These are phyloP conservation scores for Nyctibius bracteatus DNA, from an alignment of 2,113 vertebrate species.

Conservation along the genomic window DNA sequence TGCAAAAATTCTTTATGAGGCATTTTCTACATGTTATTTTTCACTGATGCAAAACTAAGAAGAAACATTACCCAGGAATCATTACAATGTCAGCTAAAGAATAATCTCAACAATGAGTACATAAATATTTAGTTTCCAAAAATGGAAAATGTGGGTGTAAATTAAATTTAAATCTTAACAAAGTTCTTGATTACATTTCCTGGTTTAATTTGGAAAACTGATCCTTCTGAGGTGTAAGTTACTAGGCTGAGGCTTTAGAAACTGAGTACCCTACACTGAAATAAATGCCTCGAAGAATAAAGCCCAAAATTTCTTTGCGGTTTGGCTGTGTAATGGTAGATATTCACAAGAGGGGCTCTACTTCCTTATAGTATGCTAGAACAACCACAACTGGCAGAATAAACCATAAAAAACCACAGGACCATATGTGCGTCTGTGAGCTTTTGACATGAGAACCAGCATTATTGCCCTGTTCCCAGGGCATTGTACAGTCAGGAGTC, in stretches of 20 bases:
- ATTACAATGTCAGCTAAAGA: background rate
- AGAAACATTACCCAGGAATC: background rate
- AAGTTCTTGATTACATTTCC: background rate
- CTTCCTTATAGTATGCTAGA: conserved; percentile 26
- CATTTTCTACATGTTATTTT: background rate
- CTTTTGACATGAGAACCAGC: conserved; percentile 31
- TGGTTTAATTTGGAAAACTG: background rate
- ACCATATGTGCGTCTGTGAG: conserved; percentile 4
- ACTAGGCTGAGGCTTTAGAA: background rate
- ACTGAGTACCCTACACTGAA: background rate
- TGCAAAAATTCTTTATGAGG: background rate
- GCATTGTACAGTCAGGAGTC: background rate
- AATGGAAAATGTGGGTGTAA: background rate
- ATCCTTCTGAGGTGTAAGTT: background rate
- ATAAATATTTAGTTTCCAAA: background rate
- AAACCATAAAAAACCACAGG: background rate
- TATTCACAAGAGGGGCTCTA: background rate
- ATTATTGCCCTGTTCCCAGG: conserved; percentile 29
- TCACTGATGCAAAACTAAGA: background rate
- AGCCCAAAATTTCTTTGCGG: background rate
- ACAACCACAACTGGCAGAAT: conserved; percentile 1
- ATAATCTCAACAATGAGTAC: background rate
- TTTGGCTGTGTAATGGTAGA: background rate
- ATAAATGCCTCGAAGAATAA: background rate
- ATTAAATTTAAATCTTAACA: background rate